These are phyloP conservation scores for Trichoplusia ni DNA, from an alignment of 1,140 invertebrate species.

Conservation along the genomic window DNA sequence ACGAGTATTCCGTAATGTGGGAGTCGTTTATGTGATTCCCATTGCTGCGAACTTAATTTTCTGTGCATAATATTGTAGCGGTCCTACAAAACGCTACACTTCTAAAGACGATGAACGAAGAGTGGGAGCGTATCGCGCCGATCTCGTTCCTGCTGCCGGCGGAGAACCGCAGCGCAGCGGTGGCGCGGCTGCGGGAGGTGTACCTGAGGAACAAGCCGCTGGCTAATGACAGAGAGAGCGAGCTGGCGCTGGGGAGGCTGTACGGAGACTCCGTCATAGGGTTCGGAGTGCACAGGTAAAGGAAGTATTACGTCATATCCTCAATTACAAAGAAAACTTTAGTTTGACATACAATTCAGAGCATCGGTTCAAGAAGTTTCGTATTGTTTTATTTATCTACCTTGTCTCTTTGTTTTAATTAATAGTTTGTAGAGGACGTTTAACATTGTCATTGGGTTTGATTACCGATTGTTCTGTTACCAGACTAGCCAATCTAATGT, in stretches of 20 bases:
- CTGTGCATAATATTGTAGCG: conserved; percentile 37
- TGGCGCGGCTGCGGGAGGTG: conserved; percentile 33
- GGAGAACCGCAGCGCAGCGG: conserved; percentile 29
- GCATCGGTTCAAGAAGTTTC: too few relatives aligned
- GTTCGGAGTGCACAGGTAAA: conserved; percentile 59
- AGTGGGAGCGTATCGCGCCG: conserved; percentile 64
- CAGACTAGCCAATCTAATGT: conserved; percentile 66
- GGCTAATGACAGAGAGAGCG: conserved; percentile 46
- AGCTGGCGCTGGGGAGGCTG: conserved; percentile 47
- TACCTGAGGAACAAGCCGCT: conserved; percentile 53
- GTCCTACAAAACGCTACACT: conserved; percentile 59
- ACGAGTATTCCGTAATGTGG: too few relatives aligned
- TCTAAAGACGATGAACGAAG: conserved; percentile 52
- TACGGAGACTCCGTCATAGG: conserved; percentile 62
- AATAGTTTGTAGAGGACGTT: too few relatives aligned
- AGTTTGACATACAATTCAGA: too few relatives aligned
- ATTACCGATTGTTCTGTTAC: background rate
- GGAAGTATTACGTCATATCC: too few relatives aligned
- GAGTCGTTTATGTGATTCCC: too few relatives aligned
- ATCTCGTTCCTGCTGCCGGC: conserved; percentile 59
- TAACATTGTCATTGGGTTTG: background rate
- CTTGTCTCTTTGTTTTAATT: too few relatives aligned
- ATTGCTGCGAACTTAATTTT: background rate
- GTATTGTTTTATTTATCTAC: too few relatives aligned
- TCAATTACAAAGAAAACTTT: too few relatives aligned